Base-by-base conservation (phyloP, 1,140 invertebrate species). In the Hycleus cichorii region DNA sequence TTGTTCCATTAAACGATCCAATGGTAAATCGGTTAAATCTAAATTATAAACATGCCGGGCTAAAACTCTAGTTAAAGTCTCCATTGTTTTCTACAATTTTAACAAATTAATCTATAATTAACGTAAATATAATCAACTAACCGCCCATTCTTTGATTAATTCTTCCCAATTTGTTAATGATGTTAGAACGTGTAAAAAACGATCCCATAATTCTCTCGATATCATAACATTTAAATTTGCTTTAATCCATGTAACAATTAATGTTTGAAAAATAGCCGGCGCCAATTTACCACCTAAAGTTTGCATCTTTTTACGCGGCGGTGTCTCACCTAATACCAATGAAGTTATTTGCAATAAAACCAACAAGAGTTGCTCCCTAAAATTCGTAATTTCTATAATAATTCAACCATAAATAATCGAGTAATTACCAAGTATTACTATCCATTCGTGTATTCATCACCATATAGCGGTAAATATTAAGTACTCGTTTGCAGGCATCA, bases 231-330 rank as follows among this genome's bases (percentile, higher is more conserved):
- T 96, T 56, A 97, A 80, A 76, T 97, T 97, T 0, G 95, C 95
- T 72, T 96, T 95, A 60, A 98, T 97, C 94, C 95, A 98, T 1
- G 94, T 97, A 42, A 98, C 95, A 62, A 98, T 96, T 10, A 98
- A 74, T 1, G 95, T 98, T 81, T 98, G 86, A 69, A 93, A 97
- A 62, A 98, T 88, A 2, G 93, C 91, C 27, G 91, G 90, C 18
- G 94, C 93, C 46, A 98, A 77, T 67, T 87, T 83, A 27, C 85
- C 85, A 64, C 91, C 91, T 49, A 96, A 78, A 39, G 84, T 86
- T 64, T 88, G 85, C 62, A 88, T 82, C 75, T 87, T 87, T 59
- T 84, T 83, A 59, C 84, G 84, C 1, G 86, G 86, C 11, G 88
- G 86, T 43, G 77, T 80, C 72, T 89, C 86, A 56, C 86, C 88